phyloP scores from a whole-genome alignment of 1,140 invertebrate species.

The Brachionus manjavacas region DNA sequence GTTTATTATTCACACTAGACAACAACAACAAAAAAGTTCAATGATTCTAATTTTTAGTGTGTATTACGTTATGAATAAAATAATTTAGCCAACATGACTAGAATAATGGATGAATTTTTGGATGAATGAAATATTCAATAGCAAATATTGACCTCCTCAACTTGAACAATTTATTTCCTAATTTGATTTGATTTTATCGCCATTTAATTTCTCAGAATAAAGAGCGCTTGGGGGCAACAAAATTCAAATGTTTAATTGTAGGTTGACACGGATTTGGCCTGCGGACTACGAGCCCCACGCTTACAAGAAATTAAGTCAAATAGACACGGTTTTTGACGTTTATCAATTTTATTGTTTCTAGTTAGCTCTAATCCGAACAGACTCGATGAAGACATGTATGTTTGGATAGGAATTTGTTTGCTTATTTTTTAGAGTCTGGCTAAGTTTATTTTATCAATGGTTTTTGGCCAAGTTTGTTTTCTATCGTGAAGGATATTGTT shows the following conservation, averaged over 20 bases:
- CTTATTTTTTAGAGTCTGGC: conserved; percentile 2
- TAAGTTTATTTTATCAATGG: not conserved
- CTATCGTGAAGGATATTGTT: not conserved
- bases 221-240: not conserved
- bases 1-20: not conserved
- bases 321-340: not conserved
- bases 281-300: not conserved
- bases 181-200: conserved; percentile 1
- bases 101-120: conserved; percentile 29
- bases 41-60: not conserved
- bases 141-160: conserved; percentile 32
- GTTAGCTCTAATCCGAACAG: not conserved
- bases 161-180: conserved; percentile 7
- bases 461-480: not conserved
- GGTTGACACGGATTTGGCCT: not conserved
- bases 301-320: not conserved
- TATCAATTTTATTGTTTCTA: conserved; percentile 20
- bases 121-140: not conserved
- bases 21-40: not conserved
- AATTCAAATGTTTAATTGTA: not conserved
- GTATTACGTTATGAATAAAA: not conserved
- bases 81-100: not conserved
- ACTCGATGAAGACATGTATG: conserved; percentile 19
- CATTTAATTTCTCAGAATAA: not conserved
- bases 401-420: not conserved